Conservation (phyloP, 1,140 invertebrate species). For the Drosophila teissieri region DNA sequence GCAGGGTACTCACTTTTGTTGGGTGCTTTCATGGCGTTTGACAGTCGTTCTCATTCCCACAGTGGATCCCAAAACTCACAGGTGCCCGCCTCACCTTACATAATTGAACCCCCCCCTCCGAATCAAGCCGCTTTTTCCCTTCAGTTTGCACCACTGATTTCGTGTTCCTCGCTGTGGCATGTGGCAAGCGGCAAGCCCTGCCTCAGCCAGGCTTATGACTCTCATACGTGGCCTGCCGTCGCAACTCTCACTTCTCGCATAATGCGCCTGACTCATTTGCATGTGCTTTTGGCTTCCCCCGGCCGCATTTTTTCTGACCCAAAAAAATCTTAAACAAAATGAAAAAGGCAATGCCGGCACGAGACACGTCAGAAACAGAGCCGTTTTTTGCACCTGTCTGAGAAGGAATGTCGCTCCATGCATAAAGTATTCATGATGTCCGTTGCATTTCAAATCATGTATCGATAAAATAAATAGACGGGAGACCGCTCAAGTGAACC, state of each 20-base stretch:
- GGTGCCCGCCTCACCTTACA: constrained; percentile 2
- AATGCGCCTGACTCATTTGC: constrained; percentile 34
- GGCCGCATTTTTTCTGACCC: constrained; percentile 63
- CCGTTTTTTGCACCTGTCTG: constrained; percentile 29
- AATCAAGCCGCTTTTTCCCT: neutral
- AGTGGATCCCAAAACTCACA: constrained; percentile 15
- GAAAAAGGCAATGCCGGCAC: constrained; percentile 50
- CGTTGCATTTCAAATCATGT: constrained; percentile 69
- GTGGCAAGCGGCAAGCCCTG: constrained; percentile 31
- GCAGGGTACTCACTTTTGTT: neutral
- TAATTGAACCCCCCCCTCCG: constrained; percentile 27
- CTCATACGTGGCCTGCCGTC: constrained; percentile 14
- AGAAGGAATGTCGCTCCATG: constrained; percentile 48
- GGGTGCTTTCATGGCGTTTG: constrained; percentile 15
- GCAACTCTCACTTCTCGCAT: constrained; percentile 56
- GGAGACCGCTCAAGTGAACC: neutral
- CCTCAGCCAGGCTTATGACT: constrained; percentile 2
- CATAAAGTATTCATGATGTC: constrained; percentile 76
- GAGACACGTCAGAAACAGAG: constrained; percentile 66
- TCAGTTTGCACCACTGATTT: constrained; percentile 21
- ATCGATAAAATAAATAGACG: constrained; percentile 76
- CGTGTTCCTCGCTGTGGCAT: constrained; percentile 45
- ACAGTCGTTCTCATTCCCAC: constrained; percentile 37
- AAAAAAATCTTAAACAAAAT: constrained; percentile 47
- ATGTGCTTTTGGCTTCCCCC: constrained; percentile 27